phyloP scores from a whole-genome alignment of 2,888 invertebrate genomes.

The Choristoneura rosaceana region DNA sequence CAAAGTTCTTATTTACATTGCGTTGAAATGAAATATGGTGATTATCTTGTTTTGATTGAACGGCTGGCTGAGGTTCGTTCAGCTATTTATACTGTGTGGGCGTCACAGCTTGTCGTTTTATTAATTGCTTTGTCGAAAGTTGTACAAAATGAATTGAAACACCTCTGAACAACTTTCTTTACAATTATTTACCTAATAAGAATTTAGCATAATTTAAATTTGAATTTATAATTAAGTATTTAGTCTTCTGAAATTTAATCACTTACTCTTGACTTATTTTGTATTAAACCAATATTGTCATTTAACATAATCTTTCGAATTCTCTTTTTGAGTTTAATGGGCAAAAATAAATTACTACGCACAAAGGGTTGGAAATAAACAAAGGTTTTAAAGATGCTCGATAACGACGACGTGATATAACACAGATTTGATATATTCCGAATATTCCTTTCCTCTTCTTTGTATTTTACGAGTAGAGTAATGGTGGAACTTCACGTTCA shows the following conservation, averaged over 20 bases:
- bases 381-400: background rate
- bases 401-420: background rate
- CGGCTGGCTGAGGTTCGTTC: background rate
- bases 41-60: conserved; percentile 18
- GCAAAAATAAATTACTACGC: background rate
- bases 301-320: background rate
- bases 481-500: background rate
- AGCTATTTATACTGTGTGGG: conserved; percentile 9
- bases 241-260: background rate
- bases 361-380: background rate
- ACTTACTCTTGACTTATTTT: background rate
- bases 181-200: background rate
- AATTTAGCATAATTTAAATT: background rate
- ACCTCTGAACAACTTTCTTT: background rate
- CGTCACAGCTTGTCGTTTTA: conserved; percentile 4
- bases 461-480: background rate
- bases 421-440: background rate
- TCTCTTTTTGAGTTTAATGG: background rate
- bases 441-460: background rate
- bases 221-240: background rate
- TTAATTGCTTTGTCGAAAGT: background rate
- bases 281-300: background rate
- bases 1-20: conserved; percentile 7
- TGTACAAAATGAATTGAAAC: background rate
- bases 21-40: conserved; percentile 8